Conservation (phyloP, 1,140 invertebrate genomes). For the Drosophila tsacasi region DNA sequence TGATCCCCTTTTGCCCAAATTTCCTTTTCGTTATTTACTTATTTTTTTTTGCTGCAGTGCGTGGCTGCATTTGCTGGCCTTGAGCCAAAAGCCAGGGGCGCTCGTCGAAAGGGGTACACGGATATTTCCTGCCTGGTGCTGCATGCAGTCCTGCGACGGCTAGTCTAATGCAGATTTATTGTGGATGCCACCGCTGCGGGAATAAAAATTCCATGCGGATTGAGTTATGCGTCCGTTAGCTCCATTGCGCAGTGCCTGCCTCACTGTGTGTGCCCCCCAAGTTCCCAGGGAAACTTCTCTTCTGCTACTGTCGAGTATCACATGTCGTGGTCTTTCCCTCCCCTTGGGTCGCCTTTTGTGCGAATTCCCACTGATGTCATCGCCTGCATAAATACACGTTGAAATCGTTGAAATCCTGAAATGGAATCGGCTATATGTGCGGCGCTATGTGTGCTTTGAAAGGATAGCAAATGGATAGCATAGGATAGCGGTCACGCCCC, state of each 20-base stretch:
- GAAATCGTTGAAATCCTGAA: conserved; percentile 28
- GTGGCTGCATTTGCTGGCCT: conserved; percentile 60
- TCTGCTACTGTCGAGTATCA: conserved; percentile 24
- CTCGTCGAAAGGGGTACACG: not conserved
- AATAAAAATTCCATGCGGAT: conserved; percentile 83
- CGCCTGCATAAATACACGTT: conserved; percentile 46
- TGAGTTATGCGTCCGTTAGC: conserved; percentile 83
- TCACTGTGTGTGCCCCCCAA: not conserved
- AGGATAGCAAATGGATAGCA: conserved; percentile 21
- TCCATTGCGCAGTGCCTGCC: conserved; percentile 53
- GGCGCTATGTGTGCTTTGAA: not conserved
- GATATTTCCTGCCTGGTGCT: conserved; percentile 1
- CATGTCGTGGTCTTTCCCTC: conserved; percentile 12
- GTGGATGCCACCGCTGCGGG: conserved; percentile 80
- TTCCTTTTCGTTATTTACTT: not conserved
- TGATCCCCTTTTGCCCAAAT: conserved; percentile 17
- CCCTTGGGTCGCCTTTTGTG: conserved; percentile 11
- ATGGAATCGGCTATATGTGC: conserved; percentile 4
- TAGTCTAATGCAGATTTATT: conserved; percentile 81
- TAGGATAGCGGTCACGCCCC: conserved; percentile 35
- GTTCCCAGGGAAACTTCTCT: conserved; percentile 1
- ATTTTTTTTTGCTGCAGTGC: conserved; percentile 52
- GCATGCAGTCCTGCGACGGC: conserved; percentile 34
- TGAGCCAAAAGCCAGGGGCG: conserved; percentile 53
- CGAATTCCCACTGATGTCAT: conserved; percentile 70